Evolutionary conservation across 2,797 vertebrate genomes (phyloP).

Genomic region (Lateolabrax maculatus): DNA sequence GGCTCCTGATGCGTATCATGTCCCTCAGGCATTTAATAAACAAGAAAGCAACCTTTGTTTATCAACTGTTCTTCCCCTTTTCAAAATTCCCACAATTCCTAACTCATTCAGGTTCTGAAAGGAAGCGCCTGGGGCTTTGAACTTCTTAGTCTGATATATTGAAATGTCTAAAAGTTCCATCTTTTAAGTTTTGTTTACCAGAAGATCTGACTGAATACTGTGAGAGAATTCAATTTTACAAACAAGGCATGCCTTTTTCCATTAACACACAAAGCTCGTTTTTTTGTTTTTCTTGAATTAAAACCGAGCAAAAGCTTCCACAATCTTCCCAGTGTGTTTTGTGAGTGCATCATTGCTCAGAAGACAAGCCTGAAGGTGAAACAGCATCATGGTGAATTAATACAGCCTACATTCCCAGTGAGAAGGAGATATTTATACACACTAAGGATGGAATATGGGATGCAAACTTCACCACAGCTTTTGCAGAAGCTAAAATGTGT

Average conservation of each 20-base stretch:
- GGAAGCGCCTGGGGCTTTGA: neutral
- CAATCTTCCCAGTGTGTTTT: slow-evolving; percentile 43
- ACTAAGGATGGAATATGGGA: neutral
- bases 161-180: neutral
- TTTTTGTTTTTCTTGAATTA: slow-evolving; percentile 13
- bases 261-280: slow-evolving; percentile 19
- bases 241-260: slow-evolving; percentile 1
- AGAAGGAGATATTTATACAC: slow-evolving; percentile 13
- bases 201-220: neutral
- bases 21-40: slow-evolving; percentile 65
- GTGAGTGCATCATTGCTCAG: slow-evolving; percentile 9
- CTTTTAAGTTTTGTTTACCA: slow-evolving; percentile 18
- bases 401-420: slow-evolving; percentile 22
- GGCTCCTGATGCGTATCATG: slow-evolving; percentile 67
- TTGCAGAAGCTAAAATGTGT: slow-evolving; percentile 10
- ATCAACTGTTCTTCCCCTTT: slow-evolving; percentile 20
- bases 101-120: slow-evolving; percentile 28
- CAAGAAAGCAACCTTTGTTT: slow-evolving; percentile 63
- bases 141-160: neutral
- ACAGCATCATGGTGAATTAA: slow-evolving; percentile 41
- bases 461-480: slow-evolving; percentile 5
- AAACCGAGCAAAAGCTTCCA: slow-evolving; percentile 20
- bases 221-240: neutral
- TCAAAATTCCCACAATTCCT: slow-evolving; percentile 12
- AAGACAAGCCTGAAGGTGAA: slow-evolving; percentile 47